phyloP scores from a whole-genome alignment of 1,140 invertebrate species.

The Lordiphosa mommai region DNA sequence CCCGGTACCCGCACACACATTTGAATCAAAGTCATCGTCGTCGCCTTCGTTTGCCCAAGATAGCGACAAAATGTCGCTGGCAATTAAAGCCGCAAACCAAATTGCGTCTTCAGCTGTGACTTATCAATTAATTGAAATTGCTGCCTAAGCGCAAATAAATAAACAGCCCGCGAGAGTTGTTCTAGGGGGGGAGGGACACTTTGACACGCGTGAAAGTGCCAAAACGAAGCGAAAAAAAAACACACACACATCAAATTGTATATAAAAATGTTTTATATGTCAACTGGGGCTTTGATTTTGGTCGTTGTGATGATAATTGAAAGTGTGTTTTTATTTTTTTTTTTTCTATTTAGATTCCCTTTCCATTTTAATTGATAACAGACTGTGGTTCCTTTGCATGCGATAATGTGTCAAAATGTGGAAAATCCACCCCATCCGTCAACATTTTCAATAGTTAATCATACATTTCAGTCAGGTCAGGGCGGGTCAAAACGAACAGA shows the following conservation, averaged over 20 bases:
- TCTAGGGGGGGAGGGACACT: constrained; percentile 20
- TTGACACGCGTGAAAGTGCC: constrained; percentile 17
- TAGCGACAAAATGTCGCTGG: constrained; percentile 57
- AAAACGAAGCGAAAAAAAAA: background rate
- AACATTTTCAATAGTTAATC: no score
- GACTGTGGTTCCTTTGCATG: constrained; percentile 39
- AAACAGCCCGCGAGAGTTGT: constrained; percentile 16
- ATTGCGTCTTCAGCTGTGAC: constrained; percentile 54
- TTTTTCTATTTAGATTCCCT: background rate
- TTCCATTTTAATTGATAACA: constrained; percentile 54
- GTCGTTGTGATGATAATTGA: constrained; percentile 35
- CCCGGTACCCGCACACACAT: no score
- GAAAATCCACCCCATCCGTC: no score
- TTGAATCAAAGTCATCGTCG: background rate
- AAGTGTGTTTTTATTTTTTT: constrained; percentile 13
- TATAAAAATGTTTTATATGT: constrained; percentile 13
- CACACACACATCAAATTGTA: constrained; percentile 13
- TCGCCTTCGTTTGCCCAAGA: background rate
- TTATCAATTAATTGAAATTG: constrained; percentile 77
- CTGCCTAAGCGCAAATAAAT: constrained; percentile 72
- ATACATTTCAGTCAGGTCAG: no score
- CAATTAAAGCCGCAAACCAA: constrained; percentile 61
- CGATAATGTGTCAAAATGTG: constrained; percentile 56
- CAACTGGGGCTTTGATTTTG: constrained; percentile 5
- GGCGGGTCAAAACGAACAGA: no score